Base-by-base conservation (phyloP, 2,797 vertebrate species). In the Neosilurus mollespiculum region DNA sequence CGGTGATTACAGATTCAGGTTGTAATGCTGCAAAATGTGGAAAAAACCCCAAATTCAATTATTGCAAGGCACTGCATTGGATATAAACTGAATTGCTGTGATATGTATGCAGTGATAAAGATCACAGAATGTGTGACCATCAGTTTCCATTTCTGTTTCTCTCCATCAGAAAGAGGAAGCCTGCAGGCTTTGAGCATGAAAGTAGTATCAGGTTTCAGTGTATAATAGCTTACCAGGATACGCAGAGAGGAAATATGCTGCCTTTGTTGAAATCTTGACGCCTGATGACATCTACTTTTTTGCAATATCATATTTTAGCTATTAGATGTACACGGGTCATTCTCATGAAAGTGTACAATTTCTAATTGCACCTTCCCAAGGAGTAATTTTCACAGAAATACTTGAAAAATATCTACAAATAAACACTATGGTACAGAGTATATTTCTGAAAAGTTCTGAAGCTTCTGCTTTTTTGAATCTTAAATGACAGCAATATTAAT, bases 151-250 rank as follows among this genome's bases (percentile, higher is more conserved):
- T 16, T 75, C 34, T 67, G 12, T 14, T 22, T 49, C 30, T 64
- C 53, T 69, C 58, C 30, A 82, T 76, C 30, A 61, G 79, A 80
- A 84, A 85, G 73, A 83, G 78, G 79, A 86, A 84, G 70, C 65
- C 66, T 56, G 12, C 72, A 71, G 81, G 51, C 71, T 59, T 59
- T 34, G 54, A 75, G 76, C 54, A 67, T 56, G 53, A 86, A 67
- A 80, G 61, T 34, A 58, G 53, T 79, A 83, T 85, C 71, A 26
- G 53, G 71, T 87, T 85, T 85, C 80, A 85, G n/a, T 71, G 66
- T 64, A 80, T 83, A 81, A 79, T 70, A 80, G 73, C 71, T 24
- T 30, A 43, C 43, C 34, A 16, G 9, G 34, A 61, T 61, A 61
- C 7, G 20, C 76, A 81, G 61, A 58, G 58, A 75, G 78, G 26